Evolutionary conservation across 2,888 invertebrate species (phyloP).

Genomic region (Scaptomyza parva): DNA sequence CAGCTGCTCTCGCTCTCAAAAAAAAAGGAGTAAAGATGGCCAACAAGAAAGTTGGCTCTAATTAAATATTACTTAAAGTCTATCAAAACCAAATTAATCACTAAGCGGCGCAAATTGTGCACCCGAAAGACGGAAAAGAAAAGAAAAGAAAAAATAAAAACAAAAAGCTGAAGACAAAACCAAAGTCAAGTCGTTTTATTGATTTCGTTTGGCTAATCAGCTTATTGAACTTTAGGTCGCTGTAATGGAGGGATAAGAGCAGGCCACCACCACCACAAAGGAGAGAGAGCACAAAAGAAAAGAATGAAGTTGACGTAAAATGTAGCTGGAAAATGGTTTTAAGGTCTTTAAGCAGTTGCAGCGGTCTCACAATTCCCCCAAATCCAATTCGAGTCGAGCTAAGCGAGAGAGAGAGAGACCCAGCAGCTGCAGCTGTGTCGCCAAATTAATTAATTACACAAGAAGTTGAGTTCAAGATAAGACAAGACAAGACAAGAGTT

Average conservation of each 20-base stretch:
- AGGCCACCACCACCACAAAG: neutral
- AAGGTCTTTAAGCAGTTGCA: constrained; percentile 49
- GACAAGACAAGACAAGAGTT: constrained; percentile 5
- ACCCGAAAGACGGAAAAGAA: neutral
- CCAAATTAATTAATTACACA: constrained; percentile 59
- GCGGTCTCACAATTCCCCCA: constrained; percentile 50
- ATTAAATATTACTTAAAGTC: constrained; percentile 75
- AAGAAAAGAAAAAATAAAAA: constrained; percentile 3
- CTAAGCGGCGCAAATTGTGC: constrained; percentile 58
- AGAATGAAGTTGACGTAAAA: constrained; percentile 42
- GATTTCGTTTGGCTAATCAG: constrained; percentile 75
- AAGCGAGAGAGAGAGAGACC: neutral
- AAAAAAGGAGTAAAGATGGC: too few relatives aligned
- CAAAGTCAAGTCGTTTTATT: constrained; percentile 33
- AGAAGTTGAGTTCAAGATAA: constrained; percentile 48
- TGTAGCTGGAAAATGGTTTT: constrained; percentile 55
- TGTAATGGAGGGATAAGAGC: neutral
- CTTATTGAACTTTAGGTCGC: constrained; percentile 73
- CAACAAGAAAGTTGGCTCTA: constrained; percentile 35
- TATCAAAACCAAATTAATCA: constrained; percentile 72
- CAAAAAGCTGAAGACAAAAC: constrained; percentile 5
- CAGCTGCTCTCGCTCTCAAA: neutral
- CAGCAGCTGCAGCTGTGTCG: constrained; percentile 26
- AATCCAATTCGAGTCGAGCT: constrained; percentile 64
- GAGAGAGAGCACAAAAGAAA: constrained; percentile 15